Conservation (phyloP, 2,113 vertebrate genomes). For the Ellobius talpinus region DNA sequence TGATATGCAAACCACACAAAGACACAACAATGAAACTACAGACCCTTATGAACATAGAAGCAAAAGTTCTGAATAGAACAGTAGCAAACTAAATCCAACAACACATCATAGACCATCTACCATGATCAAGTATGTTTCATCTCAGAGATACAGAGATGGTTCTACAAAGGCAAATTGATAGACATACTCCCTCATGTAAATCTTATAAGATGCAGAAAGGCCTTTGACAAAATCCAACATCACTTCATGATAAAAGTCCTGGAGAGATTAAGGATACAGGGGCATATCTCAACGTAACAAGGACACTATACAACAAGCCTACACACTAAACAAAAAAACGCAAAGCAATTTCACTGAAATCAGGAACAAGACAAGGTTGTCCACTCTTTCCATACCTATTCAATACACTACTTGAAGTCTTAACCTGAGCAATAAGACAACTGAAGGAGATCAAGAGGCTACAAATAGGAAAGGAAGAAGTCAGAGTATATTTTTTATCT, state of each 20-base stretch:
- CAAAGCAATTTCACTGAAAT: not conserved
- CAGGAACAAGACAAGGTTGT: not conserved
- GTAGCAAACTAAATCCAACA: not conserved
- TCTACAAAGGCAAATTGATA: not conserved
- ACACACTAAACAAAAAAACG: no score
- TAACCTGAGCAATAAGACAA: not conserved
- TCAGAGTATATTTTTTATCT: not conserved
- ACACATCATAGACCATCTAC: not conserved
- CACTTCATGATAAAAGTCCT: not conserved
- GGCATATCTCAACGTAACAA: not conserved
- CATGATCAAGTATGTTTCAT: not conserved
- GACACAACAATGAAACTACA: not conserved
- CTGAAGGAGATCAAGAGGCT: not conserved
- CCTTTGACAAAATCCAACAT: not conserved
- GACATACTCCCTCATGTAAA: not conserved
- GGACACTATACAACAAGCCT: no score
- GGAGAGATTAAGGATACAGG: not conserved
- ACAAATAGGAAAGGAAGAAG: not conserved
- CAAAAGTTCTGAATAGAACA: not conserved
- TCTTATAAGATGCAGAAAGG: not conserved
- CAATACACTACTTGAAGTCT: not conserved
- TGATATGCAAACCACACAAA: not conserved
- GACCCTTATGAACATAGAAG: not conserved
- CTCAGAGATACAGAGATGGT: not conserved
- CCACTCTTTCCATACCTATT: not conserved